Base-by-base conservation (phyloP, 2,113 vertebrate genomes). In the Caracal caracal region DNA sequence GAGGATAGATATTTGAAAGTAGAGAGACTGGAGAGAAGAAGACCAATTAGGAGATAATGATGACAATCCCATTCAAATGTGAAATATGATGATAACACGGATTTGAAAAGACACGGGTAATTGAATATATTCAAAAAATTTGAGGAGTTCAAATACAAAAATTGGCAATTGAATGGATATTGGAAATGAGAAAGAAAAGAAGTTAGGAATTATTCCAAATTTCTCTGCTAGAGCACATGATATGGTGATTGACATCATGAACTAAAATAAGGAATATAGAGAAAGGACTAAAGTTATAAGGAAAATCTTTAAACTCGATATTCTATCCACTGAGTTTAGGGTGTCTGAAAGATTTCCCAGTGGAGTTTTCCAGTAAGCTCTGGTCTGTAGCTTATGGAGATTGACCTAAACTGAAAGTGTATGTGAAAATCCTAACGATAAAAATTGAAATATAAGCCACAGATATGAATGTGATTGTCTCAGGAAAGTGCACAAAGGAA, bases 361-460 rank as follows among this genome's bases (percentile, higher is more conserved):
- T 13, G 26, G 3, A 33, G 49, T 6, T 80, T 13, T 56, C 56
- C 17, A 70, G 12, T 40, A 76, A 88, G 10, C 51, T 90, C 10
- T 85, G 11, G 13, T 81, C 5, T 91, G 22, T 2, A 51, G 17
- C 65, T 88, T 51, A 78, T 22, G 26, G 70, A 93, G n/a, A 33
- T 0, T 53, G 63, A 96, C 30, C 61, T 83, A 87, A 61, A 6
- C 3, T 47, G 26, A 35, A 90, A 37, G 5, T 30, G n/a, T 3
- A 90, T 53, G 33, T 70, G 35, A 49, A 20, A 93, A 15, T 84
- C n/a, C 9, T 79, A 92, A 86, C 26, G 47, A 49, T 68, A 87
- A 75, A 93, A 76, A 63, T 68, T 80, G 81, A 78, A 96, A 81
- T 81, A 56, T 82, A 92, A 90, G 11, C 85, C 56, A 33, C 7